Base-by-base conservation (phyloP, 2,113 vertebrate genomes). In the Zosterops hypoxanthus region DNA sequence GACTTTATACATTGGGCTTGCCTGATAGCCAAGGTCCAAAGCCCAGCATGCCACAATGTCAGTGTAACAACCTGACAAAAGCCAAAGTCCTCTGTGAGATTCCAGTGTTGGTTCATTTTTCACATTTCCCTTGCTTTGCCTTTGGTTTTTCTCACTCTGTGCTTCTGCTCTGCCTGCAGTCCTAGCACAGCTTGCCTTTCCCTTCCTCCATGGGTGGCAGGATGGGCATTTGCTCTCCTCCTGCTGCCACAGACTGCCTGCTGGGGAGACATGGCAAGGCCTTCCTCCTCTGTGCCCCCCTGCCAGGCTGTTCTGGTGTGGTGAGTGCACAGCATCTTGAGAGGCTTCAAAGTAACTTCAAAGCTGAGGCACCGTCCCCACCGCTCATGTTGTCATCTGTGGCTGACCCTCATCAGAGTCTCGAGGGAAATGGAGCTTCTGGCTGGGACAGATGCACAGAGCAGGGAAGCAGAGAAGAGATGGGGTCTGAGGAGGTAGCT, bases 401-500 rank as follows among this genome's bases (percentile, higher is more conserved):
- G 69, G 25, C 52, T 66, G 86, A 15, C 42, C 39, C 65, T 86
- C n/a, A 25, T 2, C 0, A 3, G 33, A 59, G 34, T 84, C 84
- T 63, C 73, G 18, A 14, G 78, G 33, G 92, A 92, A 72, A 57
- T 8, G 34, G 56, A 68, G 14, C 60, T 86, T 82, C 69, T 91
- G 46, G 14, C 61, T 69, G 49, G 57, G 46, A 47, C 80, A 75
- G 91, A 84, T 81, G 88, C 6, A 1, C 33, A 28, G 75, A 80
- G 31, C n/a, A 20, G 28, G 36, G 19, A 84, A 64, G 52, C 44
- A 46, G 75, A 76, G 46, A 65, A 57, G 60, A 83, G 71, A 20
- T 0, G 3, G 21, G 25, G 28, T 0, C 0, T 20, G 23, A 78
- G 42, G 80, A 33, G 19, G 52, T 28, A 47, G 50, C 50, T 73